Evolutionary conservation across 2,797 vertebrate species (phyloP).

Genomic region (Megalops cyprinoides): DNA sequence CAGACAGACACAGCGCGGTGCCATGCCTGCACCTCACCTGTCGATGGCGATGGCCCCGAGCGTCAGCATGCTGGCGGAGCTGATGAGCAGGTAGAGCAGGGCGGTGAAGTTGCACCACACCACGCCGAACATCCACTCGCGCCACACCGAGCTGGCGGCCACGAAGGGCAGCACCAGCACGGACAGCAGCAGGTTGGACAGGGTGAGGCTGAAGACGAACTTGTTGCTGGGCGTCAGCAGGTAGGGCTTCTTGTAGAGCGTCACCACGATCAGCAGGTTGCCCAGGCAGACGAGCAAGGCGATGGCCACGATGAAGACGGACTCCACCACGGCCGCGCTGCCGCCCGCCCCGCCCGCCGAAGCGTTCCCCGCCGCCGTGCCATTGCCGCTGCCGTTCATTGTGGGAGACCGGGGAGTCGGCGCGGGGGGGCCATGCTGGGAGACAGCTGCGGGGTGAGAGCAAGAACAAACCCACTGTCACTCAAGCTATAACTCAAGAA

Average conservation of each 20-base stretch:
- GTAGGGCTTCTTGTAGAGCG: slow-evolving; percentile 92
- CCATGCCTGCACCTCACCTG: slow-evolving; percentile 73
- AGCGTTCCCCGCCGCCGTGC: slow-evolving; percentile 71
- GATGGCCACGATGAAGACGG: slow-evolving; percentile 86
- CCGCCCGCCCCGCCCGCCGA: slow-evolving; percentile 43
- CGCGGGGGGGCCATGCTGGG: slow-evolving; percentile 68
- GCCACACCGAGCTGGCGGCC: slow-evolving; percentile 85
- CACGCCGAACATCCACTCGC: slow-evolving; percentile 95
- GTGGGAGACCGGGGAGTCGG: slow-evolving; percentile 61
- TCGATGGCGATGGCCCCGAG: slow-evolving; percentile 95
- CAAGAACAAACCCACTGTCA: background rate
- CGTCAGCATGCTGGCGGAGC: slow-evolving; percentile 98
- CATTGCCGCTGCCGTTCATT: slow-evolving; percentile 86
- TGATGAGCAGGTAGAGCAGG: slow-evolving; percentile 94
- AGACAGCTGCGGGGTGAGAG: slow-evolving; percentile 57
- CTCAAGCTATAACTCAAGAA: too few species aligned
- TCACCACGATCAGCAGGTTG: slow-evolving; percentile 89
- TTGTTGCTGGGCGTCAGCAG: slow-evolving; percentile 98
- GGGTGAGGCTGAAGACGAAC: slow-evolving; percentile 96
- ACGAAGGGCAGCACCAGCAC: slow-evolving; percentile 92
- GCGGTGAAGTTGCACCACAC: slow-evolving; percentile 99
- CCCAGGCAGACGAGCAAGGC: slow-evolving; percentile 89
- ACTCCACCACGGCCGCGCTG: slow-evolving; percentile 75
- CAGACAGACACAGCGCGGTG: background rate
- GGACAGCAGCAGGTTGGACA: slow-evolving; percentile 93